These are phyloP conservation scores for Redunca redunca DNA, from an alignment of 2,113 vertebrate species.

Conservation along the genomic window DNA sequence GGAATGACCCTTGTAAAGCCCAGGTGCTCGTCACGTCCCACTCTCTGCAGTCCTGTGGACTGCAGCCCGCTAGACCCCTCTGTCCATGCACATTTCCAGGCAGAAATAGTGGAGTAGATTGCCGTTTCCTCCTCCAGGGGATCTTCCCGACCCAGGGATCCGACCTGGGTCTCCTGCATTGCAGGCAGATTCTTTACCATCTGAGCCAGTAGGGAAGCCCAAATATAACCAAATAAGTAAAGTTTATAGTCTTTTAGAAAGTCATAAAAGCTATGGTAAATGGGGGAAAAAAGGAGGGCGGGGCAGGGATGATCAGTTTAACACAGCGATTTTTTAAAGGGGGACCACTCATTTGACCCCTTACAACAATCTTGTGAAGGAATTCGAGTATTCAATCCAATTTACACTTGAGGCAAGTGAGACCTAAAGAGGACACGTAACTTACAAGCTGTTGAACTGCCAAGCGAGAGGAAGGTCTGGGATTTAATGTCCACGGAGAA, in stretches of 20 bases:
- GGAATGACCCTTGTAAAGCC: fast-evolving
- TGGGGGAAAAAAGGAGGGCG: fast-evolving
- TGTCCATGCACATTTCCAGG: background rate
- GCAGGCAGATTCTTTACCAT: fast-evolving
- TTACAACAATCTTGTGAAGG: background rate
- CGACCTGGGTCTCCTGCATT: background rate
- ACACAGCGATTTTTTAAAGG: background rate
- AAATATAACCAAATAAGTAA: no score
- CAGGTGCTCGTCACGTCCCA: fast-evolving
- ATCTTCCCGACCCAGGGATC: background rate
- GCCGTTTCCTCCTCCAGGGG: background rate
- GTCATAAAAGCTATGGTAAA: background rate
- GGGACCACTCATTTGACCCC: background rate
- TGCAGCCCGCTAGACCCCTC: background rate
- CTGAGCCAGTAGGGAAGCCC: background rate
- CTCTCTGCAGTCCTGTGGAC: background rate
- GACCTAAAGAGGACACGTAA: background rate
- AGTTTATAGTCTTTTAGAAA: background rate
- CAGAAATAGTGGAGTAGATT: background rate
- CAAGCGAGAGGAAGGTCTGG: background rate
- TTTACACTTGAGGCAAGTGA: background rate
- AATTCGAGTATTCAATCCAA: background rate
- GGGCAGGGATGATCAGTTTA: background rate
- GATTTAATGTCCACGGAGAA: fast-evolving
- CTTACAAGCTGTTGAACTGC: background rate